These are phyloP conservation scores for Polymixis lichenea DNA, from an alignment of 2,888 invertebrate genomes.

Conservation along the genomic window DNA sequence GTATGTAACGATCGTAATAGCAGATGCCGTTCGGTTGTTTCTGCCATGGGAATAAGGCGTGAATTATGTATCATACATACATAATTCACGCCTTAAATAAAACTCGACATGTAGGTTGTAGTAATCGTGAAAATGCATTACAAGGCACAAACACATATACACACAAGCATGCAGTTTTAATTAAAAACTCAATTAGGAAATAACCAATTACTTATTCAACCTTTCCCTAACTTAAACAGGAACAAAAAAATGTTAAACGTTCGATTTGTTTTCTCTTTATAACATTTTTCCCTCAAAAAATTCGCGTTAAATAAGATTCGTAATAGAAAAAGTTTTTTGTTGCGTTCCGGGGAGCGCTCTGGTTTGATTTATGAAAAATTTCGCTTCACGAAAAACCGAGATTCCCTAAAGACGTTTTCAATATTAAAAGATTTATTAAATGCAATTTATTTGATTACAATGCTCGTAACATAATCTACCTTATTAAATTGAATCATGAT, in stretches of 20 bases:
- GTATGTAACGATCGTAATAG: too few relatives aligned
- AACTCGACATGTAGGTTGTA: not conserved
- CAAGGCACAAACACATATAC: not conserved
- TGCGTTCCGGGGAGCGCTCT: slow-evolving; percentile 40
- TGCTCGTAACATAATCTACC: slow-evolving; percentile 17
- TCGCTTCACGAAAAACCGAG: slow-evolving; percentile 58
- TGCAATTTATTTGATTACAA: slow-evolving; percentile 52
- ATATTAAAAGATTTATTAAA: slow-evolving; percentile 65
- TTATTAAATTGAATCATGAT: slow-evolving; percentile 10
- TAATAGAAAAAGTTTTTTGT: slow-evolving; percentile 71
- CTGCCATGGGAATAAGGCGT: too few relatives aligned
- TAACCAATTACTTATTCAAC: not conserved
- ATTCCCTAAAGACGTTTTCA: slow-evolving; percentile 60
- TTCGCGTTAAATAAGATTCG: slow-evolving; percentile 58
- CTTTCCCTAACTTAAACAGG: slow-evolving; percentile 1
- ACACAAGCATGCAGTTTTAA: not conserved
- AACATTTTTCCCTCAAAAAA: slow-evolving; percentile 33
- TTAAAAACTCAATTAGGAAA: slow-evolving; percentile 8
- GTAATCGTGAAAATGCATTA: not conserved
- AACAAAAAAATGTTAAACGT: slow-evolving; percentile 26
- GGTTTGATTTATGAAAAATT: slow-evolving; percentile 72
- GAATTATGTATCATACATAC: too few relatives aligned
- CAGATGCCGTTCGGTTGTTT: too few relatives aligned
- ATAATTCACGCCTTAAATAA: too few relatives aligned
- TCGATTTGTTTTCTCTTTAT: slow-evolving; percentile 50